Percentiles rank a stretch among this genome's conserved stretches.
Evolutionary conservation across 2,888 invertebrate species (phyloP).

Genomic region (Machimus rusticus): DNA sequence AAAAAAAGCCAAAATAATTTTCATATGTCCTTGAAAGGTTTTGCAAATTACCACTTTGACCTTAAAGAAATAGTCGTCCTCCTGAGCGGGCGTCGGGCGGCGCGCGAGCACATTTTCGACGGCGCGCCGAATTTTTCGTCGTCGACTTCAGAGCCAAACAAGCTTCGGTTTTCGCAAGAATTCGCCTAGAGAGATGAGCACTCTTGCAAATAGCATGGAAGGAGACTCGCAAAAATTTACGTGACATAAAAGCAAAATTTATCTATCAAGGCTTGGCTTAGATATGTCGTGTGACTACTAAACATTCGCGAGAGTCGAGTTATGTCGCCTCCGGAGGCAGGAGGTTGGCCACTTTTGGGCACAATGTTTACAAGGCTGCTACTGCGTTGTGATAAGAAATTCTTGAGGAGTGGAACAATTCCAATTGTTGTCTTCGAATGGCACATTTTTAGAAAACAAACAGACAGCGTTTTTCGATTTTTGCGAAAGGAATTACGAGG

Average conservation of each 20-base stretch:
- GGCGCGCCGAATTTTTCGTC: background rate
- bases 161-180: background rate
- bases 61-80: slow-evolving; percentile 15
- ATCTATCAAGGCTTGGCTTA: slow-evolving; percentile 36
- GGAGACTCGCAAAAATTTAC: slow-evolving; percentile 19
- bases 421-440: background rate
- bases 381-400: background rate
- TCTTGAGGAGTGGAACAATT: background rate
- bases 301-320: background rate
- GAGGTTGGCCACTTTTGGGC: background rate
- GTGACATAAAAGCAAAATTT: slow-evolving; percentile 38
- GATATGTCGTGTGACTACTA: slow-evolving; percentile 32
- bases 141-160: background rate
- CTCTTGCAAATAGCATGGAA: background rate
- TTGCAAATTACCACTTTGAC: slow-evolving; percentile 25
- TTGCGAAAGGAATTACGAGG: background rate
- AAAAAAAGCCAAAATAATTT: background rate
- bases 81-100: background rate
- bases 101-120: background rate
- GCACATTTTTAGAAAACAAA: background rate
- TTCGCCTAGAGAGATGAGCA: background rate
- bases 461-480: background rate
- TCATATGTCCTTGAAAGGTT: slow-evolving; percentile 31
- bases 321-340: background rate
- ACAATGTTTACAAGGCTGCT: background rate